Evolutionary conservation across 2,797 vertebrate genomes (phyloP), one percentile per base, ranked within the genome.

Genomic region (Sebastes minor): DNA sequence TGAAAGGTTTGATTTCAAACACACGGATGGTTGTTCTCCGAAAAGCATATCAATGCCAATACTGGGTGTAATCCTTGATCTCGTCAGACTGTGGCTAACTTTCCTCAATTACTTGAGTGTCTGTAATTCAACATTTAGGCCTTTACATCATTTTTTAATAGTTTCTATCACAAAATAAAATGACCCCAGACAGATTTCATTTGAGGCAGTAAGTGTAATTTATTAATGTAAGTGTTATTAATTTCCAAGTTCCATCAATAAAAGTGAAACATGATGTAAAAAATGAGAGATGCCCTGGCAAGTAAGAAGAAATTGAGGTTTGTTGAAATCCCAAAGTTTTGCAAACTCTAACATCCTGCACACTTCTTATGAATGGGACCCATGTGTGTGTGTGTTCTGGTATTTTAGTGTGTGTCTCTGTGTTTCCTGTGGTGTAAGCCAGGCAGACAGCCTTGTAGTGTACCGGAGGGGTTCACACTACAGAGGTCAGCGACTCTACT

Each of bases 401-500:
- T 66, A 57, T 57, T 71, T 79, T 9, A 35, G 78, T 60, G 66
- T 67, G 59, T 28, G 4, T 74, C 2, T 49, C 55, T 66, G 70
- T 85, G 73, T 78, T 89, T 75, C 64, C 46, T 42, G 56, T 72
- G 52, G 76, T 79, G 22, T 79, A 49, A 87, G 59, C 77, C 66
- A 52, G 68, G 20, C 77, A 23, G 74, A 74, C 78, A 81, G 65
- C 53, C 65, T 83, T 76, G 88, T 86, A 74, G 83, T 73, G 75
- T 76, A 78, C 72, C 65, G 2, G 38, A 79, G 80, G 78, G 73
- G 69, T 65, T 89, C 78, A 85, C 76, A 87, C 84, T 77, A 52
- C 74, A 81, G 76, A 88, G 87, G 81, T 89, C 82, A 88, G 73
- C 25, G 8, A 68, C 83, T 77, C 8, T 52, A 73, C 81, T 83